These are phyloP conservation scores for Helicoverpa assulta DNA, from an alignment of 2,888 invertebrate genomes.

Conservation along the genomic window DNA sequence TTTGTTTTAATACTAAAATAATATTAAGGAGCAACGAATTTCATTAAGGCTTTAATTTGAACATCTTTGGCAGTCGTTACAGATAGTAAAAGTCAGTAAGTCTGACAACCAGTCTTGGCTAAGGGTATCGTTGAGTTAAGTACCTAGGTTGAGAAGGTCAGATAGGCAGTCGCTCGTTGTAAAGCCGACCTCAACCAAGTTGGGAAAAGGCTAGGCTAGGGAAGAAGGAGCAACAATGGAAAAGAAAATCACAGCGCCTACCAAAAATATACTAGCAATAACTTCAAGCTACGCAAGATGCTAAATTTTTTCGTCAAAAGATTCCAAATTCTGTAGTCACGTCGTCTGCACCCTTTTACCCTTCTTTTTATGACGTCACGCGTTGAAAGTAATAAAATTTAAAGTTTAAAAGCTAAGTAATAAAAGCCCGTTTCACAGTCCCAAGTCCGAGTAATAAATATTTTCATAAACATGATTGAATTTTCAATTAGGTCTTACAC, in stretches of 20 bases:
- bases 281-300: constrained; percentile 47
- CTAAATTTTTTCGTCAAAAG: constrained; percentile 54
- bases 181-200: too few relatives aligned
- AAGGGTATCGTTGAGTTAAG: too few relatives aligned
- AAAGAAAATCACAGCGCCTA: constrained; percentile 54
- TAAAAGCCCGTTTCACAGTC: constrained; percentile 53
- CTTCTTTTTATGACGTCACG: constrained; percentile 55
- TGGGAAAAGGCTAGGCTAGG: too few relatives aligned
- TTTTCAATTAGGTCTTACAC: constrained; percentile 48
- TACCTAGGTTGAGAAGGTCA: too few relatives aligned
- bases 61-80: too few relatives aligned
- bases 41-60: too few relatives aligned
- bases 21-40: too few relatives aligned
- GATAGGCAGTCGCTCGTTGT: too few relatives aligned
- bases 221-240: neutral
- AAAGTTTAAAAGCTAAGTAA: constrained; percentile 41
- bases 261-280: constrained; percentile 55
- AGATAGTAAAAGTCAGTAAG: too few relatives aligned
- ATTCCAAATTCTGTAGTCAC: constrained; percentile 49
- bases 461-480: constrained; percentile 59
- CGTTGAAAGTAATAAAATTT: constrained; percentile 60
- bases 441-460: constrained; percentile 56
- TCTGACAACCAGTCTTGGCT: too few relatives aligned
- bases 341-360: constrained; percentile 48
- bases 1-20: too few relatives aligned